Base-by-base conservation (phyloP, 2,113 vertebrate genomes). In the Strix uralensis region DNA sequence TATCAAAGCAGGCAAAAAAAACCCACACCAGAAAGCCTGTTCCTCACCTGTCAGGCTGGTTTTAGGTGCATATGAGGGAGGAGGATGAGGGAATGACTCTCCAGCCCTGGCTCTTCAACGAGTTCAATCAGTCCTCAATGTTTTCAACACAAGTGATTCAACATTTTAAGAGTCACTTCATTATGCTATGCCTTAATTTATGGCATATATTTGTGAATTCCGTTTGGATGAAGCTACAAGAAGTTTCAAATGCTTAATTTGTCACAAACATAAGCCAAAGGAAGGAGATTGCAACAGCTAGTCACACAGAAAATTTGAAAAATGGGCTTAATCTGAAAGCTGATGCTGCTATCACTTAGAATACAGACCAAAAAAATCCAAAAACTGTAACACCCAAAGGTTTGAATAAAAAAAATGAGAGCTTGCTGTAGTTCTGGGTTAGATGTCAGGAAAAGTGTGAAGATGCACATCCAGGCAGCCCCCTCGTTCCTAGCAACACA, bases 1-100 rank as follows among this genome's bases (percentile, higher is more conserved):
- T 93, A 75, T 93, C 85, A 88, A 75, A 93, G 91, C 94, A 93
- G 86, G 82, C 44, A 86, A 25, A 90, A 86, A 93, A 29, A n/a
- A 46, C 25, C n/a, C 92, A 95, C 95, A 97, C 63, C 95, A 90
- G 87, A 84, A 93, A 97, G 95, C 87, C 94, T 85, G 95, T 94
- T 97, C 89, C 79, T 75, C 79, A 90, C 97, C 86, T 70, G 91
- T 88, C 49, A n/a, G 78, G 88, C 95, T 92, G 85, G 94, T 95
- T 95, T 97, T 80, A 69, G 58, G 84, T 91, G 36, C 90, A 75
- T 61, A 72, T 9, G 40, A 92, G 40, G 70, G 70, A 91, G 87
- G 61, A 83, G 79, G 52, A 38, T 4, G 32, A 89, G 54, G 51
- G 71, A 94, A 67, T 26, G 21, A 32, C 67, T 95, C 81, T 87